Base-by-base conservation (phyloP, 1,140 invertebrate species). In the Stegodyphus dumicola region DNA sequence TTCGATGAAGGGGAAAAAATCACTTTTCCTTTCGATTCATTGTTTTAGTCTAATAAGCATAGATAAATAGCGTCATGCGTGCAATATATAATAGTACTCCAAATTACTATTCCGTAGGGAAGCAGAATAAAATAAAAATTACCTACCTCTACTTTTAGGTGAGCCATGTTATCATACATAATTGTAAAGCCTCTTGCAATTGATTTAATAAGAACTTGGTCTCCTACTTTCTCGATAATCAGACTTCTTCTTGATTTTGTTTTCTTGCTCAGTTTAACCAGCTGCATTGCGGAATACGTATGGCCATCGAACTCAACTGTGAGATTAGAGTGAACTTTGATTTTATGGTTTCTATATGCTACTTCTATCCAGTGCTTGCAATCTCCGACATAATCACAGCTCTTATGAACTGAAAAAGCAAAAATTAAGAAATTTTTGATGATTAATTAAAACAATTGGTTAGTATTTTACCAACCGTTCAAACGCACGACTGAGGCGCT, bases 151-250 rank as follows among this genome's bases (percentile, higher is more conserved):
- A 96, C 92, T 89, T 94, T 95, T 1, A 95, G 91, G 87, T 95
- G 94, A 4, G 93, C 93, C 86, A 93, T 92, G 5, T 91, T 91
- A 89, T 94, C 93, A 90, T 94, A 95, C 6, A 94, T 92, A 3
- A 95, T 91, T 90, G 93, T 94, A 89, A 95, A 95, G 69, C 94
- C 93, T 88, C 94, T 94, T 71, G 92, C 92, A 65, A 93, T 92
- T 0, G 94, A 95, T 48, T 93, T 92, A 67, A 95, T 93, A 5
- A 93, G 90, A 0, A 95, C 89, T 0, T 92, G 93, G 71, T 94
- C 93, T 6, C 95, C 95, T 0, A 95, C 90, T 66, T 92, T 91
- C 1, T 92, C 93, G 7, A 96, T 92, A 9, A 92, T 92, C 88
- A 96, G 95, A 49, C 92, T 92, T 80, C 33, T 33, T 15, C 17